Evolutionary conservation across 1,140 invertebrate species (phyloP).

Genomic region (Drosophila busckii): DNA sequence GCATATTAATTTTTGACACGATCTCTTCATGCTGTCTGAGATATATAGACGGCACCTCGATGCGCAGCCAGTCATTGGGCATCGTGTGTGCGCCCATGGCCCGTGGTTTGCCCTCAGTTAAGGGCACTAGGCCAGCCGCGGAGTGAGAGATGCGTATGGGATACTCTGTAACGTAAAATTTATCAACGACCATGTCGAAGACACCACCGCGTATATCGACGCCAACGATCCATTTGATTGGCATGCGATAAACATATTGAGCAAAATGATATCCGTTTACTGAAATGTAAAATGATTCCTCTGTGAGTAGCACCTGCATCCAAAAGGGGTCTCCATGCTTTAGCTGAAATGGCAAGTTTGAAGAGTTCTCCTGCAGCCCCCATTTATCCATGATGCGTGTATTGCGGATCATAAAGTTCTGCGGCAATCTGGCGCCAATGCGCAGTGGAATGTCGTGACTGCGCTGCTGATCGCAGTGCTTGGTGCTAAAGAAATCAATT

Average conservation of each 20-base stretch:
- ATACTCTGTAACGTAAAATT: constrained; percentile 44
- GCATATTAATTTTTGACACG: constrained; percentile 18
- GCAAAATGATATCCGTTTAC: constrained; percentile 85
- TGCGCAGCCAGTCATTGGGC: constrained; percentile 13
- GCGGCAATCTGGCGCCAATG: constrained; percentile 86
- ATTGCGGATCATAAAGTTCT: constrained; percentile 87
- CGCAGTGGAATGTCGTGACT: constrained; percentile 85
- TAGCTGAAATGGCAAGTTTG: constrained; percentile 60
- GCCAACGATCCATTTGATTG: constrained; percentile 80
- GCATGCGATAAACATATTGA: constrained; percentile 82
- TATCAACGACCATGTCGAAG: constrained; percentile 33
- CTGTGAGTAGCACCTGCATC: constrained; percentile 76
- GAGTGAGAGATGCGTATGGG: constrained; percentile 35
- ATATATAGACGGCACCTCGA: constrained; percentile 6
- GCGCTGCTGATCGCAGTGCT: background rate
- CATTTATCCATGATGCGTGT: constrained; percentile 80
- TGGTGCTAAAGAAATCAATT: constrained; percentile 34
- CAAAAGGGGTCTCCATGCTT: constrained; percentile 70
- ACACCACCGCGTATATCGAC: constrained; percentile 48
- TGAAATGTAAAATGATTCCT: constrained; percentile 80
- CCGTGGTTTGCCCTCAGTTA: background rate
- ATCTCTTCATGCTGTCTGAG: background rate
- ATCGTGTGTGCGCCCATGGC: background rate
- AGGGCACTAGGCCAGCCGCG: constrained; percentile 1
- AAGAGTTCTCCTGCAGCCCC: constrained; percentile 84